Base-by-base conservation (phyloP, 2,888 invertebrate species). In the Cynaeus angustus region DNA sequence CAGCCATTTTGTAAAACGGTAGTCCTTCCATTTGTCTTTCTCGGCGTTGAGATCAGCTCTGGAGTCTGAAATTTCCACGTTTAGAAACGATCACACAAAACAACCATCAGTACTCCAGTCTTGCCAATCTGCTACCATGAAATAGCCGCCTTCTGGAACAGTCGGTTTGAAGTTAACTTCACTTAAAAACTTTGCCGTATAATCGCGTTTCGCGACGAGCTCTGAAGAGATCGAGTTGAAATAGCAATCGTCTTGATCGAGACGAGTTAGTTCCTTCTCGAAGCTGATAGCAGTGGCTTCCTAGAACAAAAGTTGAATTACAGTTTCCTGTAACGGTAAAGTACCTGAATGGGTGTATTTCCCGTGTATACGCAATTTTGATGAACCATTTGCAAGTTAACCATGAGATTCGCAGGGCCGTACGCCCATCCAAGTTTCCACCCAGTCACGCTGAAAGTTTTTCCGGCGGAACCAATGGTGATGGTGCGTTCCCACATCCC, bases 401-500 rank as follows among this genome's bases (percentile, higher is more conserved):
- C 84, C 81, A 99, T 90, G 7, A 99, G 88, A 68, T 90, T 84
- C 0, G 90, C 89, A 0, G 98, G 98, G 0, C 94, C 98, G 83
- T 98, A 95, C 0, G 95, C 95, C 99, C 99, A 99, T 58, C 99
- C 99, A 1, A 91, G 90, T 88, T 94, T 98, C 97, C 97, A 0
- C 97, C 99, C 99, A 0, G 99, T 99, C 9, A 97, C 96, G 61
- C 97, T 97, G 87, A 99, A 98, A 0, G 97, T 96, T 88, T 99
- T 99, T 0, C 99, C 99, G 0, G 98, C 99, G 14, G 98, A 98
- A 0, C 99, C 98, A 72, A 99, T 91, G 0, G 99, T 98, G 33
- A 99, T 91, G 0, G 99, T 99, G 16, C 98, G 89, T 74, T 99
- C 97, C 94, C 97, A 99, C 99, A 99, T 99, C 10, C 87, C 97